Evolutionary conservation across 2,113 vertebrate species (phyloP), one percentile per base, ranked within the genome.

Genomic region (Lycocorax pyrrhopterus): DNA sequence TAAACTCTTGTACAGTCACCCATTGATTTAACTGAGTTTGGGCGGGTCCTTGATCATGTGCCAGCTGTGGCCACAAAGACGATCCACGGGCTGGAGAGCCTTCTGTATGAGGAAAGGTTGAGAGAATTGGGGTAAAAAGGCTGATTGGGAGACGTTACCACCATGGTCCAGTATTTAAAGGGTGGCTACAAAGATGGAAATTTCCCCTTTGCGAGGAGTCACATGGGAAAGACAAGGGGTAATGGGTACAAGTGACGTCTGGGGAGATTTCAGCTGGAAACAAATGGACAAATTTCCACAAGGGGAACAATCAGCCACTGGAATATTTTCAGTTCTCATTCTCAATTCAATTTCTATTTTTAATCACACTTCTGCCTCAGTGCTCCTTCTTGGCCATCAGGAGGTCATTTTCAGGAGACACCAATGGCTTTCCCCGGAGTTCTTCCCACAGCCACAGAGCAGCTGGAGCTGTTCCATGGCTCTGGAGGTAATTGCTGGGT

Each of bases 211-310:
- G 16, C 33, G 7, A 20, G 47, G 19, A 33, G 10, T 71, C 39
- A 7, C 12, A 6, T 13, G 19, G 23, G 62, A n/a, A 69, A 19
- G 6, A 29, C 0, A 0, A n/a, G 10, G 15, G 10, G 3, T 39
- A 37, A 16, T n/a, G 29, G 1, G 10, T 13, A 10, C 53, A 23
- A 16, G 15, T 46, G 33, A 26, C 4, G 37, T 37, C 22, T 60
- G 73, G 10, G 8, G 46, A 23, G 12, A 52, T 29, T 46, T 29
- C 39, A 19, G 6, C 63, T 46, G 23, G 53, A 62, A 53, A 33
- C 12, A 49, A 20, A 14, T 27, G 17, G 7, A 29, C 8, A 20
- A 4, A 53, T 53, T 53, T 59, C 22, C 26, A 12, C 27, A 13
- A n/a, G 12, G 14, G 27, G 12, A n/a, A 9, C 55, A 23, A 5